Conservation (phyloP, 37 sponge, comb jelly and placozoan species). For the Bolinopsis microptera region DNA sequence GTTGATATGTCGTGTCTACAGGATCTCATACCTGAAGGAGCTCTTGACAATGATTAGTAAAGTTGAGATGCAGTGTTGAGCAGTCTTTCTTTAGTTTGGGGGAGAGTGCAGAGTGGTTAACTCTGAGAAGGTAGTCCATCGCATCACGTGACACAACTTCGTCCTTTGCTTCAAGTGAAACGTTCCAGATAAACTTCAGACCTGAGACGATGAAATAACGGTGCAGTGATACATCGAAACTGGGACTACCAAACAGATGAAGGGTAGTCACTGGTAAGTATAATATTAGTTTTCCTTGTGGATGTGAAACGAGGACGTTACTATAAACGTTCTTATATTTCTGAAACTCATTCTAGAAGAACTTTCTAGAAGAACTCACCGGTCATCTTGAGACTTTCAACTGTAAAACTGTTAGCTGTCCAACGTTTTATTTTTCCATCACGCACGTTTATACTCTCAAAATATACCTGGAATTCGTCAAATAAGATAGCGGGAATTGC, state of each 20-base stretch:
- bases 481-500: no score
- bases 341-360: no score
- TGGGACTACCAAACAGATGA: no score
- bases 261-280: no score
- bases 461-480: conserved; percentile 27
- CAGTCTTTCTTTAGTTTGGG: conserved; percentile 64
- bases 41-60: conserved; percentile 38
- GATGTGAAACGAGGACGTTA: no score
- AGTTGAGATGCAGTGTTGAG: not conserved
- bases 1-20: no score
- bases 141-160: conserved; percentile 45
- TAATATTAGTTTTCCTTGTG: no score
- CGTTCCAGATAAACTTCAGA: conserved; percentile 54
- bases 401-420: not conserved
- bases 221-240: not conserved
- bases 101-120: conserved; percentile 50
- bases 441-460: conserved; percentile 10
- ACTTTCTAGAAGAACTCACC: no score
- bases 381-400: conserved; percentile 38
- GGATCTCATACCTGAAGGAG: conserved; percentile 14
- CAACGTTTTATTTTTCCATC: conserved; percentile 61
- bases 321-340: no score
- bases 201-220: not conserved
- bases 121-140: conserved; percentile 22
- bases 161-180: conserved; percentile 14